Conservation (phyloP, 2,797 vertebrate species). For the Fistularia commersonii region DNA sequence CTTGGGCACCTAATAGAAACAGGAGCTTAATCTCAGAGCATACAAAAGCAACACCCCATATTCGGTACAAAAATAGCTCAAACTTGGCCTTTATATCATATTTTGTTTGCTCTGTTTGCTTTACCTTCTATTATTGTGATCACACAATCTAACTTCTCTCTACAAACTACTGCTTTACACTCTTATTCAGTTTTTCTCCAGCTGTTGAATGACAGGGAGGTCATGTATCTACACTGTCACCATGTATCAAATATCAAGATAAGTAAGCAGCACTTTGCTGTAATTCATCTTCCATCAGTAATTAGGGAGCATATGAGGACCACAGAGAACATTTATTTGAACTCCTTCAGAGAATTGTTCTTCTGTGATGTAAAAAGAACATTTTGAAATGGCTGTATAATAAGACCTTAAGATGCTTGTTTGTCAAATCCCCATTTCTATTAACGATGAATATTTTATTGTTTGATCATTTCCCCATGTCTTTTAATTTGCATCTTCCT, state of each 20-base stretch:
- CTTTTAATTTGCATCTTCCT: slow-evolving; percentile 45
- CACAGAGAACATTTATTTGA: slow-evolving; percentile 56
- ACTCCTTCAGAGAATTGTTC: slow-evolving; percentile 65
- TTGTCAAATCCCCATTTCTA: slow-evolving; percentile 48
- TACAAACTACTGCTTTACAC: slow-evolving; percentile 14
- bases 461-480: slow-evolving; percentile 48
- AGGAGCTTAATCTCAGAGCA: slow-evolving; percentile 47
- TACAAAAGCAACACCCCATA: slow-evolving; percentile 36
- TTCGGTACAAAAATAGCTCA: slow-evolving; percentile 26
- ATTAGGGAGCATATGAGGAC: slow-evolving; percentile 64
- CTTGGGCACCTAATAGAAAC: slow-evolving; percentile 48
- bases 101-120: slow-evolving; percentile 24
- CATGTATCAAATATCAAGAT: slow-evolving; percentile 43
- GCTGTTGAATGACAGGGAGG: slow-evolving; percentile 17
- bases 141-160: slow-evolving; percentile 46
- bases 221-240: slow-evolving; percentile 56
- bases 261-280: slow-evolving; percentile 41
- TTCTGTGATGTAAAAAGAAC: slow-evolving; percentile 63
- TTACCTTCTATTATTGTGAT: slow-evolving; percentile 24
- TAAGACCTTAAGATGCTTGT: slow-evolving; percentile 40
- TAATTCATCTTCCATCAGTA: slow-evolving; percentile 65
- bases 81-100: slow-evolving; percentile 28
- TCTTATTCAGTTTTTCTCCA: slow-evolving; percentile 12
- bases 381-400: slow-evolving; percentile 50
- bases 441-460: slow-evolving; percentile 47